phyloP scores from a whole-genome alignment of 2,888 invertebrate genomes.

The Drosophila mettleri region DNA sequence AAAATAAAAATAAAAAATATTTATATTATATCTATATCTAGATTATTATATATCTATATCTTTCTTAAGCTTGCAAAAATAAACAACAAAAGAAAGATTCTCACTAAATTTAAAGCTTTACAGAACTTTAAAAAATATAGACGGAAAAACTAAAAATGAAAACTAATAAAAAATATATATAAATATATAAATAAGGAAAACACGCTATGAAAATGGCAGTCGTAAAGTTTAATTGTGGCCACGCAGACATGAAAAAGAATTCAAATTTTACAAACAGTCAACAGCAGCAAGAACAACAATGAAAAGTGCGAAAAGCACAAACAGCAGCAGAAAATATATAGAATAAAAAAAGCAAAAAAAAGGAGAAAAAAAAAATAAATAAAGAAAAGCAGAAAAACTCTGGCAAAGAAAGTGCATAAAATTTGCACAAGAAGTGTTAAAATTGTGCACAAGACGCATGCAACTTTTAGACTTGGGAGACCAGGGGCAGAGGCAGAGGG shows the following conservation, averaged over 20 bases:
- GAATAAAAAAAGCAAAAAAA: constrained; percentile 6
- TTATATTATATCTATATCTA: background rate
- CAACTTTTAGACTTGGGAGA: constrained; percentile 56
- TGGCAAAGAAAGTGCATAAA: constrained; percentile 65
- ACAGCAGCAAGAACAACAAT: constrained; percentile 22
- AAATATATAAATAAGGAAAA: constrained; percentile 41
- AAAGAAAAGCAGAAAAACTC: constrained; percentile 24
- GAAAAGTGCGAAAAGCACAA: constrained; percentile 31
- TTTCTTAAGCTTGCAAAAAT: background rate
- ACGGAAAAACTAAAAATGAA: constrained; percentile 5
- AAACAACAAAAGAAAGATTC: too few species aligned
- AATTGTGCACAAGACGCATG: constrained; percentile 69
- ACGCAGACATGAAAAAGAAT: constrained; percentile 48
- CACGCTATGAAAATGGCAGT: constrained; percentile 70
- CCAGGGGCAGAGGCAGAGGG: background rate
- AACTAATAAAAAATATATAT: constrained; percentile 31
- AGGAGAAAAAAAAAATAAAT: constrained; percentile 3
- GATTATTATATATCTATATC: too few species aligned
- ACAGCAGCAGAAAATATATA: constrained; percentile 9
- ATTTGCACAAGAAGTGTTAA: constrained; percentile 79
- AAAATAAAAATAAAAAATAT: background rate
- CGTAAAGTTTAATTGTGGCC: constrained; percentile 77
- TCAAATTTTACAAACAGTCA: constrained; percentile 56
- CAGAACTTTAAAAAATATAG: constrained; percentile 25
- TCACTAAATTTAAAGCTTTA: too few species aligned